These are phyloP conservation scores for Pagetopsis macropterus DNA, from an alignment of 2,797 vertebrate species.

Conservation along the genomic window DNA sequence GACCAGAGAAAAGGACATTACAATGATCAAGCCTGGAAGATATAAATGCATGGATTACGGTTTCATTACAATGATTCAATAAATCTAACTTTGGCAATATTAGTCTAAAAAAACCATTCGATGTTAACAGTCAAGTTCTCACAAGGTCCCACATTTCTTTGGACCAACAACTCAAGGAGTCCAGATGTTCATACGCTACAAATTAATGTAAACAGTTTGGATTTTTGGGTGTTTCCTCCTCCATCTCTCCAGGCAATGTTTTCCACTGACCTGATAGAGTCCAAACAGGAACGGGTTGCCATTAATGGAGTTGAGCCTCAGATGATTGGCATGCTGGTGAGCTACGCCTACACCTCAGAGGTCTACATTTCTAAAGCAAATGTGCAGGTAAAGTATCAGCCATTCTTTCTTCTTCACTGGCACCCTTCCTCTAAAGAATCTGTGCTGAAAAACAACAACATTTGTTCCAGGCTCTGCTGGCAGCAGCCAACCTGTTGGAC, in stretches of 20 bases:
- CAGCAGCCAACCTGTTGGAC: constrained; percentile 86
- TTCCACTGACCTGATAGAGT: constrained; percentile 86
- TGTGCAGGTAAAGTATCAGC: constrained; percentile 76
- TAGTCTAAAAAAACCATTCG: no score
- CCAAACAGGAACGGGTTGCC: constrained; percentile 85
- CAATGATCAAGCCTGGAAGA: no score
- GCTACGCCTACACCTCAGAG: constrained; percentile 86
- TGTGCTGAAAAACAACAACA: not conserved
- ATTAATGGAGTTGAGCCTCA: constrained; percentile 87
- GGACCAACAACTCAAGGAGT: not conserved
- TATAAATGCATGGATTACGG: no score
- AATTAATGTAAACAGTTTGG: not conserved
- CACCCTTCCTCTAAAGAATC: accelerated
- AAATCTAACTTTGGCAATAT: no score
- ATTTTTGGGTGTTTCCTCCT: not conserved
- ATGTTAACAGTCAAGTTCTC: no score
- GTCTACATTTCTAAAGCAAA: constrained; percentile 87
- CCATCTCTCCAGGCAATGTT: constrained; percentile 82
- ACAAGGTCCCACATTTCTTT: no score
- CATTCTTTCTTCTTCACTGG: no score
- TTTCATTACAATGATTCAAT: no score
- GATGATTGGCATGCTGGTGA: constrained; percentile 87
- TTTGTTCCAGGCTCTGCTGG: constrained; percentile 78
- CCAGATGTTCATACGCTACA: not conserved
- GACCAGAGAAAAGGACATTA: no score